phyloP scores from a whole-genome alignment of 2,113 vertebrate genomes.

The Sebastes schlegelii region DNA sequence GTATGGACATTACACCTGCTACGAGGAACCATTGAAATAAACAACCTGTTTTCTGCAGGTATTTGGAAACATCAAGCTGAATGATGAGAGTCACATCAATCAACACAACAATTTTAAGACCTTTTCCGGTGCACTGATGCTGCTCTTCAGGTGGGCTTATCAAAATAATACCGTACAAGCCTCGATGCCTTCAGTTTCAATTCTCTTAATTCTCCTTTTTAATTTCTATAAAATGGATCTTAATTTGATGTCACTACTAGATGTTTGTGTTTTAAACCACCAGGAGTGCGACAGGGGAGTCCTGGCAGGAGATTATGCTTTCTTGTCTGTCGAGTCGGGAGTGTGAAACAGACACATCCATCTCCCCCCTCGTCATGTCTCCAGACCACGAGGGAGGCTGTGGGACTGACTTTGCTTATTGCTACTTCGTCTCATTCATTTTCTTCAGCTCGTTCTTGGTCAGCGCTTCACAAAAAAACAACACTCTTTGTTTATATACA shows the following conservation, averaged over 20 bases:
- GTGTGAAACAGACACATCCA: conserved; percentile 91
- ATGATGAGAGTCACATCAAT: conserved; percentile 97
- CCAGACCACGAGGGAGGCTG: conserved; percentile 88
- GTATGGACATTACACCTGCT: neutral
- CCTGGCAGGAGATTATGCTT: conserved; percentile 99
- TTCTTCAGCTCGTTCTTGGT: conserved; percentile 99
- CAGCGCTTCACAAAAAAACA: conserved; percentile 62
- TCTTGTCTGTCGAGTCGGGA: conserved; percentile 94
- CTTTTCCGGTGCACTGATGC: conserved; percentile 96
- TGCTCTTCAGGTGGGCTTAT: conserved; percentile 94
- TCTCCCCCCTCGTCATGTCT: conserved; percentile 80
- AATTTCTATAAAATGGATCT: neutral
- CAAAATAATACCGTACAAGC: neutral
- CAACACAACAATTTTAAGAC: conserved; percentile 99
- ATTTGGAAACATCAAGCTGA: conserved; percentile 97
- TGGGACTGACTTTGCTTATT: conserved; percentile 96
- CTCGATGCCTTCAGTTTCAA: neutral
- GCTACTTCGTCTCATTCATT: conserved; percentile 99
- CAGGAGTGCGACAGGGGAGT: conserved; percentile 98
- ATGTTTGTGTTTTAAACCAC: conserved; percentile 13
- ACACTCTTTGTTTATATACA: no score
- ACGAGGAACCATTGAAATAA: neutral
- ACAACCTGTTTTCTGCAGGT: conserved; percentile 82
- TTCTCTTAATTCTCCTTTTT: neutral
- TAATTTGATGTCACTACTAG: neutral